phyloP scores from a whole-genome alignment of 2,888 invertebrate genomes.

The Epinotia demarniana region DNA sequence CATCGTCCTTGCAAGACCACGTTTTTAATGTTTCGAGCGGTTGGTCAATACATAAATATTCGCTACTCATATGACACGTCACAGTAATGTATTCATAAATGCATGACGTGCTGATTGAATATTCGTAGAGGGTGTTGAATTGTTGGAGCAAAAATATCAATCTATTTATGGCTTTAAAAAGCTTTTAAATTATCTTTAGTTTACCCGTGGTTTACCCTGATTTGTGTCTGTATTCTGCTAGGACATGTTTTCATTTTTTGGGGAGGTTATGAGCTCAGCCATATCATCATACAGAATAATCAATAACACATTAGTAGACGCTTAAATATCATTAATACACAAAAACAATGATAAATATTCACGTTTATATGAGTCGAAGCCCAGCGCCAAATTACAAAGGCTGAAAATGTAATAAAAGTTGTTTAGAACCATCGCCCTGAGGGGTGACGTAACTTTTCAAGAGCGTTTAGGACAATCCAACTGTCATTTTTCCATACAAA shows the following conservation, averaged over 20 bases:
- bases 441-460: no score
- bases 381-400: constrained; percentile 20
- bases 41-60: background rate
- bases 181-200: no score
- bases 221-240: no score
- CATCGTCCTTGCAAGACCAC: background rate
- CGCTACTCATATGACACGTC: background rate
- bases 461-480: no score
- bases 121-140: background rate
- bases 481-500: no score
- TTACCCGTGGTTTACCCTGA: no score
- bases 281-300: no score
- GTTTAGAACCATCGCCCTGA: background rate
- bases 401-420: constrained; percentile 18
- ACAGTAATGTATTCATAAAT: background rate
- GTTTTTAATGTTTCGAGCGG: background rate
- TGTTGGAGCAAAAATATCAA: background rate
- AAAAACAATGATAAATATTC: constrained; percentile 2
- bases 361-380: constrained; percentile 28
- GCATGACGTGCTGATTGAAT: background rate
- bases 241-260: no score
- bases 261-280: no score
- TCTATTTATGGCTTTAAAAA: no score
- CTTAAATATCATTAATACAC: background rate
- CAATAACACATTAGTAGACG: background rate